phyloP scores from a whole-genome alignment of 2,797 vertebrate genomes.

The Thamnophis elegans region DNA sequence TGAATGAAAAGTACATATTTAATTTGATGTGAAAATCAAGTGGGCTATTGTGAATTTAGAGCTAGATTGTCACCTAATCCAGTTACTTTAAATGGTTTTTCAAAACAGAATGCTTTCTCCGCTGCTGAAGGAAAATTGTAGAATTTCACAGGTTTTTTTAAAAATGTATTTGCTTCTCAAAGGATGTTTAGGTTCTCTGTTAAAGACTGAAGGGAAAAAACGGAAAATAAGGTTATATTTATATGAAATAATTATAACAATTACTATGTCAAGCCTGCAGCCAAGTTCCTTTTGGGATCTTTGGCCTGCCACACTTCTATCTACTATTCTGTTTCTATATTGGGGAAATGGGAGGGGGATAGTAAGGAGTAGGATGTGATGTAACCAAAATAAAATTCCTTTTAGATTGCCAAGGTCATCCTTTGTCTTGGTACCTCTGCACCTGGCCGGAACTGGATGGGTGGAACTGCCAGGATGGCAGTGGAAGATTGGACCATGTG shows the following conservation, averaged over 20 bases:
- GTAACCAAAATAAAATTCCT: no score
- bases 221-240: not conserved
- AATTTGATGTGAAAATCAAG: slow-evolving; percentile 20
- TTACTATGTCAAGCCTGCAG: not conserved
- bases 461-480: no score
- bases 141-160: not conserved
- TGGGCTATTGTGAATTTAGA: not conserved
- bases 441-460: no score
- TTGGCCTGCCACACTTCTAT: no score
- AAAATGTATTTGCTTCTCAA: not conserved
- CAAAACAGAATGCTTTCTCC: not conserved
- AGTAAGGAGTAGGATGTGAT: no score
- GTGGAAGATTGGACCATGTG: no score
- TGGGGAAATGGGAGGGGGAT: no score
- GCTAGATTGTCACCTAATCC: not conserved
- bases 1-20: not conserved
- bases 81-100: not conserved
- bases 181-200: not conserved
- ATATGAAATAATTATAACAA: not conserved
- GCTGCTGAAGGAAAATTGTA: not conserved
- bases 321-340: no score
- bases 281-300: no score
- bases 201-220: not conserved
- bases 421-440: no score
- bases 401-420: no score